Base-by-base conservation (phyloP, 1,140 invertebrate genomes). In the Lordiphosa mommai region DNA sequence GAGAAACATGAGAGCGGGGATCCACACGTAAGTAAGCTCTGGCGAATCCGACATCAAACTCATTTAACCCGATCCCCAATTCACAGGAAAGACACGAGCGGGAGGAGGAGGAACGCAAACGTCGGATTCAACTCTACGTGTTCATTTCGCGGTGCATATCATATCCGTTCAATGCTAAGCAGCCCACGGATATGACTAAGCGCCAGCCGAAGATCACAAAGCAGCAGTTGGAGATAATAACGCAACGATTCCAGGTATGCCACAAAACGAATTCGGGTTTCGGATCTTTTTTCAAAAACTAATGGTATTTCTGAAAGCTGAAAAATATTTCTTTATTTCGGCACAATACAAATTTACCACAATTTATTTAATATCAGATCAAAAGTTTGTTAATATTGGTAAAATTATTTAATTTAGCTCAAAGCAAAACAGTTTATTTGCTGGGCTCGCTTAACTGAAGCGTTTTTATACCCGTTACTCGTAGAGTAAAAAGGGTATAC, bases 121-220 rank as follows among this genome's bases (percentile, higher is more conserved):
- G 94, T 38, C 92, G 96, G 46, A 93, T 99, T 34, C 98, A 99
- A 89, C 90, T 99, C 14, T 99, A 99, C 90, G 98, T 99, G 50
- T 99, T 99, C 90, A 96, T 99, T 69, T 97, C 97, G 65, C 92
- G 98, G 89, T 99, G 98, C 90, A 94, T 99, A 86, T 97, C 98
- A 2, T 99, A 99, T 92, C 98, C 98, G 4, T 99, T 99, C 90
- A 99, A 99, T 91, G 97, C 97, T 3, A 99, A 99, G 90, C 98
- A 99, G 89, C 97, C 98, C 0, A 98, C 96, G 12, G 98, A 99
- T 89, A 97, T 99, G 97, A 97, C 95, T 9, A 92, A 94, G 82
- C 90, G 97, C 49, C 95, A 97, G 84, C 94, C 94, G 43, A 99
- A 99, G 92, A 95, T 99, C 46, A 98, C 95, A 20, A 97, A 98